Evolutionary conservation across 1,140 invertebrate genomes (phyloP).

Genomic region (Caerostris darwini): DNA sequence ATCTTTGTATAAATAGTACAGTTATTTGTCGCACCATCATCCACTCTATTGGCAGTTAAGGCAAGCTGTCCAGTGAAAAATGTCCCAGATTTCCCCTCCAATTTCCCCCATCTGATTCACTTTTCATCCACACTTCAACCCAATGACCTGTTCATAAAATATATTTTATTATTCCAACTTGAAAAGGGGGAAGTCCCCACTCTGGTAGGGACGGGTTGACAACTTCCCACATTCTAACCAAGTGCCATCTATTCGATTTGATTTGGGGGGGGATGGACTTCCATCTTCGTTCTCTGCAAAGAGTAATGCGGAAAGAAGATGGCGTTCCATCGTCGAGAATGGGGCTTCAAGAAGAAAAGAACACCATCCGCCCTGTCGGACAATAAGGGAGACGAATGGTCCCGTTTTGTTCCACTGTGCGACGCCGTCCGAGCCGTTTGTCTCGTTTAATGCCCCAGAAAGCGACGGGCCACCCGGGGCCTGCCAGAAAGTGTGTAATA

Average conservation of each 20-base stretch:
- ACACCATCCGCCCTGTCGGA: not conserved
- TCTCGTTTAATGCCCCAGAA: conserved; percentile 46
- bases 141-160: conserved; percentile 53
- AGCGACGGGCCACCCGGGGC: not conserved
- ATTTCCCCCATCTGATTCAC: not conserved
- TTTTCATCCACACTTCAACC: not conserved
- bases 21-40: not conserved
- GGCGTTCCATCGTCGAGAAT: not conserved
- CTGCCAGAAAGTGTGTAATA: conserved; percentile 18
- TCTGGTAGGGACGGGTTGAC: not conserved
- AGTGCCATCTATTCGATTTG: not conserved
- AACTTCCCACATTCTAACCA: conserved; percentile 34
- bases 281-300: not conserved
- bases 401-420: conserved; percentile 35
- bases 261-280: not conserved
- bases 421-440: conserved; percentile 10
- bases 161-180: conserved; percentile 46
- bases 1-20: too few species aligned
- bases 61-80: not conserved
- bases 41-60: not conserved
- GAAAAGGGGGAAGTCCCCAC: not conserved
- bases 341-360: not conserved
- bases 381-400: conserved; percentile 44
- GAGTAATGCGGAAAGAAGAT: conserved; percentile 5
- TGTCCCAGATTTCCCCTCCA: not conserved